Evolutionary conservation across 2,113 vertebrate species (phyloP).

Genomic region (Austrofundulus limnaeus): DNA sequence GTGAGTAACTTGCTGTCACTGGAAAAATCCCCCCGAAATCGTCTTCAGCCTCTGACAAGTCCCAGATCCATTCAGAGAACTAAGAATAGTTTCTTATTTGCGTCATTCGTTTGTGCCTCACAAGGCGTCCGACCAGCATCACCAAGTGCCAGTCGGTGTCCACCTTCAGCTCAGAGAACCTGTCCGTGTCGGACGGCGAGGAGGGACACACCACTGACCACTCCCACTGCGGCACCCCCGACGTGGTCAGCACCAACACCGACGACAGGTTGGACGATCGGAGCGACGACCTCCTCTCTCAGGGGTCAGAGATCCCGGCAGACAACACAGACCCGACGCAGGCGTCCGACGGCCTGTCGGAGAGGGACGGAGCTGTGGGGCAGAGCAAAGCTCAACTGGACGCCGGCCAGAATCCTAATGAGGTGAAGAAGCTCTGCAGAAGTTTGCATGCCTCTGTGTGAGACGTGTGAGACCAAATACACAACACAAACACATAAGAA

Average conservation of each 20-base stretch:
- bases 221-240: conserved; percentile 89
- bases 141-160: conserved; percentile 91
- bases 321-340: conserved; percentile 83
- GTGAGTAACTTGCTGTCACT: conserved; percentile 72
- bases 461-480: neutral
- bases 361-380: conserved; percentile 78
- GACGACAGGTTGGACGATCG: conserved; percentile 88
- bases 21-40: conserved; percentile 48
- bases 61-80: conserved; percentile 21
- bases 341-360: conserved; percentile 81
- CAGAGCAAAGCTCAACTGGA: conserved; percentile 79
- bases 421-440: conserved; percentile 68
- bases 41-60: conserved; percentile 26
- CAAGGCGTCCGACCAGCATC: conserved; percentile 84
- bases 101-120: neutral
- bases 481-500: too few species aligned
- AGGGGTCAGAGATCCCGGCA: conserved; percentile 87
- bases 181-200: conserved; percentile 88
- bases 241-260: conserved; percentile 90
- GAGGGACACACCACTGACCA: conserved; percentile 92
- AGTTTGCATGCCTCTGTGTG: conserved; percentile 23
- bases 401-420: conserved; percentile 78
- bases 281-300: conserved; percentile 88
- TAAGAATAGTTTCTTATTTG: conserved; percentile 1
- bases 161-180: conserved; percentile 93